These are phyloP conservation scores for Spinibarbus caldwelli DNA, from an alignment of 2,797 vertebrate species.

Conservation along the genomic window DNA sequence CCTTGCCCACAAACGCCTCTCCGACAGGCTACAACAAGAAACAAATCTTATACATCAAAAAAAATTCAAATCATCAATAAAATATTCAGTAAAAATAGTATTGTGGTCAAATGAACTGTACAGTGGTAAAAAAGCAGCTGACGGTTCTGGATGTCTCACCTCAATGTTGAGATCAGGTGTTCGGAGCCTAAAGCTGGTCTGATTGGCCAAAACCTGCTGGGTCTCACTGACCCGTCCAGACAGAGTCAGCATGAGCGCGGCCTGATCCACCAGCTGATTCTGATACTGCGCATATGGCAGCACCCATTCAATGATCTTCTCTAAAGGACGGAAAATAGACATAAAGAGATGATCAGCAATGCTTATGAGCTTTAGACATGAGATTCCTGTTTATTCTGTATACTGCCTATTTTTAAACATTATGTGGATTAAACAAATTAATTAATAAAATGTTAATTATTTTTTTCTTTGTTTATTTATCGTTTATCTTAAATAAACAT, in stretches of 20 bases:
- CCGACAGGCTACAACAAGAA: slow-evolving; percentile 80
- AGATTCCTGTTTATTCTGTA: background rate
- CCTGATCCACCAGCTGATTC: slow-evolving; percentile 88
- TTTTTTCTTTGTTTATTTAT: too few relatives aligned
- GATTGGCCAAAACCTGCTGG: slow-evolving; percentile 84
- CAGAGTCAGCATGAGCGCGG: slow-evolving; percentile 86
- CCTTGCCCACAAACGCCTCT: slow-evolving; percentile 76
- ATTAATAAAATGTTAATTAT: background rate
- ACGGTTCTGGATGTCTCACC: slow-evolving; percentile 67
- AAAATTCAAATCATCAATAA: too few relatives aligned
- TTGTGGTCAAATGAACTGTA: background rate
- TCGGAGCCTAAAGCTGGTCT: slow-evolving; percentile 87
- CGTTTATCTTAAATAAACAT: too few relatives aligned
- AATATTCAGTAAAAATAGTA: background rate
- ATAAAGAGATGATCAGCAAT: background rate
- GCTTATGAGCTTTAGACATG: background rate
- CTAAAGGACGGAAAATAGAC: slow-evolving; percentile 64
- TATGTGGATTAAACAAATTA: background rate
- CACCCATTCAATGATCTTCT: slow-evolving; percentile 76
- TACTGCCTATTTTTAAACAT: background rate
- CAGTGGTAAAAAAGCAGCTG: background rate
- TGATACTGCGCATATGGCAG: slow-evolving; percentile 81
- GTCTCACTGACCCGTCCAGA: slow-evolving; percentile 80
- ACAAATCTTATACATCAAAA: too few relatives aligned
- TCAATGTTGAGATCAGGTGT: slow-evolving; percentile 86